Evolutionary conservation across 2,888 invertebrate species (phyloP), one percentile per base, ranked within the genome.

Genomic region (Steromphala cineraria): DNA sequence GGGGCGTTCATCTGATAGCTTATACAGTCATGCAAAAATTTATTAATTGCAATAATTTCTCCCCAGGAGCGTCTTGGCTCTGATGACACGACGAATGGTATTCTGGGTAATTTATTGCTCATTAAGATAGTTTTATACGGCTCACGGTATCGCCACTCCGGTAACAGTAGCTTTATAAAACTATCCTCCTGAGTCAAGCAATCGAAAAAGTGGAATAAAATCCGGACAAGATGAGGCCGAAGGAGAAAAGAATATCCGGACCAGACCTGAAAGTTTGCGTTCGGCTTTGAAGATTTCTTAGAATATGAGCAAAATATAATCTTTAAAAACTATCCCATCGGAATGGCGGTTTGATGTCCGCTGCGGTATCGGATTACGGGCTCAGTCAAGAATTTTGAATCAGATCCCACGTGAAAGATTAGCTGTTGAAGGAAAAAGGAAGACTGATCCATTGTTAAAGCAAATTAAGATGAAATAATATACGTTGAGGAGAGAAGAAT

Each of bases 231-330:
- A 62, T 62, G 28, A 62, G 28, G 24, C 28, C n/a, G 28, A 62
- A 62, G 62, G 62, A 62, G 62, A 28, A 62, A 62, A 62, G 62
- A 28, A 62, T 62, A 62, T 62, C 62, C 62, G 62, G 62, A 62
- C 62, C 28, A 24, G 24, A 17, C 62, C 62, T 62, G 24, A 28
- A 62, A 62, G 28, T 28, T 46, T 46, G 46, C 24, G 28, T 31
- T 28, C 71, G 36, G 40, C 71, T 71, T 71, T 71, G 71, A 71
- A 71, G 36, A 71, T n/a, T 31, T 31, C 36, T 36, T 62, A 17
- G 28, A n/a, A 62, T 24, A 28, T 24, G 24, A 28, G 62, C 28
- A 62, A 28, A 62, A 62, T 62, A 15, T 71, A 31, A 28, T 36
- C 31, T 19, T 17, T 19, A 71, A 71, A 71, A 31, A 71, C 17